Conservation (phyloP, 2,888 invertebrate species). For the Cryptocheilus praepositus region DNA sequence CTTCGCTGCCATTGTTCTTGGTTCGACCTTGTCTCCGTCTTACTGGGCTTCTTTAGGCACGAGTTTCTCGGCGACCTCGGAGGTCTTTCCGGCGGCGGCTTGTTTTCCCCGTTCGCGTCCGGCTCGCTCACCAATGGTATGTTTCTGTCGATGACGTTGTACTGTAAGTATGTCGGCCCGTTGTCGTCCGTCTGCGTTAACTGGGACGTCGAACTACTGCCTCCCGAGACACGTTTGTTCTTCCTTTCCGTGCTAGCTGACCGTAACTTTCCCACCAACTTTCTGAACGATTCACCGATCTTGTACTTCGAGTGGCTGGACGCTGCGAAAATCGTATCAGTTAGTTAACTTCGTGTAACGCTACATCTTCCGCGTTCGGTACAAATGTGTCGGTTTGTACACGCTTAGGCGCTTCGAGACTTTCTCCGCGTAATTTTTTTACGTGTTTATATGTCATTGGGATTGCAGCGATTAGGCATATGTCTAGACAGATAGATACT, state of each 20-base stretch:
- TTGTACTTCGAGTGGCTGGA: constrained; percentile 71
- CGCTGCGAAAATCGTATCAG: constrained; percentile 37
- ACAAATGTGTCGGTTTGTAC: constrained; percentile 21
- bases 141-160: constrained; percentile 77
- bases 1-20: constrained; percentile 60
- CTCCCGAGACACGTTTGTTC: constrained; percentile 75
- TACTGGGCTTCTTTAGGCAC: constrained; percentile 16
- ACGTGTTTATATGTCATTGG: background rate
- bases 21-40: constrained; percentile 51
- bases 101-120: constrained; percentile 71
- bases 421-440: too few species aligned
- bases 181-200: constrained; percentile 69
- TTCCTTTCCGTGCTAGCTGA: constrained; percentile 84
- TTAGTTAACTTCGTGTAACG: too few species aligned
- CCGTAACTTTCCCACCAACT: constrained; percentile 88
- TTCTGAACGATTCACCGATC: constrained; percentile 88
- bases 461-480: background rate
- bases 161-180: constrained; percentile 76
- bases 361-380: too few species aligned
- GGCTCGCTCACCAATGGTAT: constrained; percentile 69
- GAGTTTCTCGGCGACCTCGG: constrained; percentile 58
- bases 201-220: constrained; percentile 62
- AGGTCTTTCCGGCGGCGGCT: constrained; percentile 61
- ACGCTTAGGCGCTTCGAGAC: too few species aligned
- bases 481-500: background rate